Base-by-base conservation (phyloP, 1,140 invertebrate species). In the Phymorhynchus buccinoides region DNA sequence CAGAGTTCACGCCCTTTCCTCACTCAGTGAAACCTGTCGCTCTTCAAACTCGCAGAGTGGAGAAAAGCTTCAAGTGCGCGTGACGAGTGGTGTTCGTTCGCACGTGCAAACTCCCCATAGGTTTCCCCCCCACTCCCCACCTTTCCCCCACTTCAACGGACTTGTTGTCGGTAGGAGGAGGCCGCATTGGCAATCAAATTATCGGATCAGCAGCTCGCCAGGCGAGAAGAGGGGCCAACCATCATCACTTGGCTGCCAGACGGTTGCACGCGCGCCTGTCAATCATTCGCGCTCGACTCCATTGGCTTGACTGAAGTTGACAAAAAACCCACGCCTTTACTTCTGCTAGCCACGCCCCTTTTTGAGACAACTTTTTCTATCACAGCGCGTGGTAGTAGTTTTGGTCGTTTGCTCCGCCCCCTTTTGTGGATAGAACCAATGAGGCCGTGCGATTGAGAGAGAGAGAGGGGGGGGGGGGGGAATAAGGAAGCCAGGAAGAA, bases 181-280 rank as follows among this genome's bases (percentile, higher is more conserved):
- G 30, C 6, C 48, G 30, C 77, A 48, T 79, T 44, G 42, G 42
- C 77, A 79, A 79, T 79, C 48, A 79, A 79, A 79, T 79, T 79
- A 79, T 79, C 77, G 77, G 77, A 48, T 79, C 77, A 79, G 77
- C 77, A 79, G 77, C 77, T 56, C 77, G 7, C 32, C 16, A 41
- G 18, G 39, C 18, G 77, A 30, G n/a, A 12, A n/a, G n/a, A n/a
- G n/a, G n/a, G n/a, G n/a, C n/a, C n/a, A 52, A 35, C 41, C 77
- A 35, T 79, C 77, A 79, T 48, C 77, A 32, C n/a, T 22, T 41
- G 30, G 6, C 37, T 14, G 41, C 22, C 30, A 0, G 22, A 12
- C 39, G 27, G 9, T 37, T 48, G 39, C 44, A n/a, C 1, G 3
- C 27, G 30, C 77, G 27, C 42, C 77, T 52, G 77, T 48, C 77